A percentile compares a stretch with the other conserved stretches of the same genome.
Evolutionary conservation across 2,888 invertebrate genomes (phyloP).

Genomic region (Cremastinae sp.): DNA sequence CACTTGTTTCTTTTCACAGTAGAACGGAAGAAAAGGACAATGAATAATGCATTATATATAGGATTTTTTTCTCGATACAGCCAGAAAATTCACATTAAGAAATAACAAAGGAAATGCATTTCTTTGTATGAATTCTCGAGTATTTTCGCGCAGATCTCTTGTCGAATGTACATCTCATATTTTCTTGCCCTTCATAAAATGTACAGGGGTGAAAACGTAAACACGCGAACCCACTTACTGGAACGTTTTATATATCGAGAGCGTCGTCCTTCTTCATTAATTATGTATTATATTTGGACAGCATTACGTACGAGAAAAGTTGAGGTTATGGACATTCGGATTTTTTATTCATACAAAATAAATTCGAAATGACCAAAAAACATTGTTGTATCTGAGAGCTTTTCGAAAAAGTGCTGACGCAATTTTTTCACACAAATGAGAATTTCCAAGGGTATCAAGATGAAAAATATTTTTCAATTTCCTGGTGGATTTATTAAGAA

Average conservation of each 20-base stretch:
- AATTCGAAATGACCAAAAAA: not conserved
- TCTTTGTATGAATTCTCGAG: constrained; percentile 4
- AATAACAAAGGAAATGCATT: not conserved
- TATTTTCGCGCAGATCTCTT: not conserved
- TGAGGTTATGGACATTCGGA: not conserved
- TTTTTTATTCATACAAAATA: constrained; percentile 22
- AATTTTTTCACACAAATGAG: not conserved
- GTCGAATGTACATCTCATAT: not conserved
- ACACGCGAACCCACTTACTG: constrained; percentile 8
- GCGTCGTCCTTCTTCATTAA: not conserved
- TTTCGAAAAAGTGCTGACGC: not conserved
- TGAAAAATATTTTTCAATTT: too few species aligned
- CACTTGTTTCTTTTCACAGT: too few species aligned
- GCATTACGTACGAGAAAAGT: not conserved
- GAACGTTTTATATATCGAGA: not conserved
- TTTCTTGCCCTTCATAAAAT: constrained; percentile 15
- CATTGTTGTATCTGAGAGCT: not conserved
- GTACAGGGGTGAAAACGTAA: constrained; percentile 10
- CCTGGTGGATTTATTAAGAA: not conserved
- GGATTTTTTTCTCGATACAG: too few species aligned
- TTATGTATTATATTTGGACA: constrained; percentile 16
- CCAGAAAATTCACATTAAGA: not conserved
- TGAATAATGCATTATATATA: too few species aligned
- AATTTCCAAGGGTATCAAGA: too few species aligned
- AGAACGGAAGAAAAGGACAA: too few species aligned